Base-by-base conservation (phyloP, 2,113 vertebrate species). In the Thalassarche chlororhynchos region DNA sequence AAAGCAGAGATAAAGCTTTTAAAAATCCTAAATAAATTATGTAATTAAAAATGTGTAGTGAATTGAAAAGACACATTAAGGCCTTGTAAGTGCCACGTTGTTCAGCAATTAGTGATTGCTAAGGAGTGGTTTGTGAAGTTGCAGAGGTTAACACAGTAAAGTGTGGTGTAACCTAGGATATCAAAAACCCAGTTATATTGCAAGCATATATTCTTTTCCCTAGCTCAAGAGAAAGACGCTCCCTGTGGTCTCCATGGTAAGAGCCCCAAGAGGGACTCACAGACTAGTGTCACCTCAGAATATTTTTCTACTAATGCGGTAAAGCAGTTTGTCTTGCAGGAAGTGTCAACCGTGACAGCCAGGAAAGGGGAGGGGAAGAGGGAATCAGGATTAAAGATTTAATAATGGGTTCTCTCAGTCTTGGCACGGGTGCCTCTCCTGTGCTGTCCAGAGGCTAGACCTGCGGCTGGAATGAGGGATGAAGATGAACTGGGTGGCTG, bases 61-160 rank as follows among this genome's bases (percentile, higher is more conserved):
- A 78, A 28, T 68, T 47, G 18, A 47, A 78, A 90, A 46, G 17
- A 54, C 5, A 10, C 6, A 25, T 54, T n/a, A 64, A 84, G 19
- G 6, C 38, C 24, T 81, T 62, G 7, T 14, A 79, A 92, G 2
- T 46, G 8, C 7, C 15, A 5, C 0, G 0, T 5, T 42, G 25
- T 62, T 84, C 34, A 86, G 23, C 40, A 62, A n/a, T 72, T 40
- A 60, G 3, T 58, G 64, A 47, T 68, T 6, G 1, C 21, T 74
- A 19, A 66, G 32, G 21, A 86, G 17, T 3, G 8, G 6, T 66
- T 75, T 47, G 15, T 46, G 38, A 87, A 62, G 9, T 6, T 69
- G 18, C 34, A 77, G 28, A 46, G 14, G 3, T 55, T 91, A 42
- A 65, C 32, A 26, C 17, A 55, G 31, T 21, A 3, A 69, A n/a